A percentile compares a stretch with the other conserved stretches of the same genome.
phyloP scores from a whole-genome alignment of 2,113 vertebrate species.

The Quiscalus mexicanus region DNA sequence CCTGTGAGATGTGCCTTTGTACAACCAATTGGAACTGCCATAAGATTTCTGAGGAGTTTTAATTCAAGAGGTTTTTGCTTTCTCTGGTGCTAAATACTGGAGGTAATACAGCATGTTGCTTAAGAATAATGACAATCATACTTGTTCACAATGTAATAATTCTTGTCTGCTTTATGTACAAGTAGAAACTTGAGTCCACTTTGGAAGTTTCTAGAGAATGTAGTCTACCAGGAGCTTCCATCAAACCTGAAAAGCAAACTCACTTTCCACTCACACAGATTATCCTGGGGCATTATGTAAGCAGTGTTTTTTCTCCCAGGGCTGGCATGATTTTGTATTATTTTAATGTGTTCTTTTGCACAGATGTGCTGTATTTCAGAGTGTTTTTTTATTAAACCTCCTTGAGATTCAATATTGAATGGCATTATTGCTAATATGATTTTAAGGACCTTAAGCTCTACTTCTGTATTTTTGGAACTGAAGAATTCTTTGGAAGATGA shows the following conservation, averaged over 20 bases:
- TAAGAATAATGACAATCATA: background rate
- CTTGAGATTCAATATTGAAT: background rate
- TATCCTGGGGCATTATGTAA: background rate
- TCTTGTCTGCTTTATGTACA: background rate
- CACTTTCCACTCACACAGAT: background rate
- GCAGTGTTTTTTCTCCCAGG: background rate
- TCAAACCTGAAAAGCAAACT: background rate
- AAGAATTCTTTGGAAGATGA: background rate
- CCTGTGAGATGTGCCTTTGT: background rate
- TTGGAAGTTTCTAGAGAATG: background rate
- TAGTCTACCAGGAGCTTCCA: background rate
- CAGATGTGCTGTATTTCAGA: background rate
- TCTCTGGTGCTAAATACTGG: background rate
- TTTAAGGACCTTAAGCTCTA: background rate
- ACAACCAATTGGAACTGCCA: background rate
- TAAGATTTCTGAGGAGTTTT: background rate
- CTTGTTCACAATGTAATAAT: background rate
- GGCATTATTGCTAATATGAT: background rate
- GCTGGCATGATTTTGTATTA: background rate
- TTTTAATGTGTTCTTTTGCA: background rate
- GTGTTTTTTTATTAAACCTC: background rate
- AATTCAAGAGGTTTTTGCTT: background rate
- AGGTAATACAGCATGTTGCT: background rate
- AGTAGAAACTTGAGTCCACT: background rate
- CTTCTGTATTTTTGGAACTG: background rate